Percentiles rank a stretch among this genome's conserved stretches.
phyloP scores from a whole-genome alignment of 2,888 invertebrate species.

The Drosophila paracracens region DNA sequence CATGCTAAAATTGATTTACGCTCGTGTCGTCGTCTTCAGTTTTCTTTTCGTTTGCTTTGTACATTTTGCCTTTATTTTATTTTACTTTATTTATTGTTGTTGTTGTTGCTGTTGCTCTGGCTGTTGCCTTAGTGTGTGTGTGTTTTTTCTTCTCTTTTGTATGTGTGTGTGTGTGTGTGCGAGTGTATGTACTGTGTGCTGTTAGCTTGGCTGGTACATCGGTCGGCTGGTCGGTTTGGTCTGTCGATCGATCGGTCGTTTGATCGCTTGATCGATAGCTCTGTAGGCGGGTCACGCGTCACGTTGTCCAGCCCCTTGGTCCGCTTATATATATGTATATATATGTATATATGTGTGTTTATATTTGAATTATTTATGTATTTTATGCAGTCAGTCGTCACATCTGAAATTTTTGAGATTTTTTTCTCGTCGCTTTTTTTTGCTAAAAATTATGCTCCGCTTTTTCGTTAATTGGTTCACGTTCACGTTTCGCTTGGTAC shows the following conservation, averaged over 20 bases:
- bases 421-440: slow-evolving; percentile 17
- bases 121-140: slow-evolving; percentile 11
- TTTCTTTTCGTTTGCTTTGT: slow-evolving; percentile 75
- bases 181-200: slow-evolving; percentile 19
- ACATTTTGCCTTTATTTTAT: slow-evolving; percentile 71
- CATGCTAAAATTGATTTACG: slow-evolving; percentile 79
- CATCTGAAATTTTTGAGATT: slow-evolving; percentile 43
- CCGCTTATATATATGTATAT: slow-evolving; percentile 34
- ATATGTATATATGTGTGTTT: background rate
- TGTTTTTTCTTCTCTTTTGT: slow-evolving; percentile 21
- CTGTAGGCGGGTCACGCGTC: slow-evolving; percentile 80
- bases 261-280: slow-evolving; percentile 75
- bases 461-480: slow-evolving; percentile 65
- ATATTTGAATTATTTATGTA: slow-evolving; percentile 72
- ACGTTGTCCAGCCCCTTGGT: slow-evolving; percentile 56
- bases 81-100: slow-evolving; percentile 32
- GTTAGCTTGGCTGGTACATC: slow-evolving; percentile 43
- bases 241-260: slow-evolving; percentile 39
- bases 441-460: slow-evolving; percentile 30
- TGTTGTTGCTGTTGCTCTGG: background rate
- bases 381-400: slow-evolving; percentile 60
- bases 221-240: slow-evolving; percentile 22
- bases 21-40: slow-evolving; percentile 79
- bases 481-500: slow-evolving; percentile 70
- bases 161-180: slow-evolving; percentile 10